Conservation (phyloP, 2,888 invertebrate genomes). For the Mesorhabditis sp. region DNA sequence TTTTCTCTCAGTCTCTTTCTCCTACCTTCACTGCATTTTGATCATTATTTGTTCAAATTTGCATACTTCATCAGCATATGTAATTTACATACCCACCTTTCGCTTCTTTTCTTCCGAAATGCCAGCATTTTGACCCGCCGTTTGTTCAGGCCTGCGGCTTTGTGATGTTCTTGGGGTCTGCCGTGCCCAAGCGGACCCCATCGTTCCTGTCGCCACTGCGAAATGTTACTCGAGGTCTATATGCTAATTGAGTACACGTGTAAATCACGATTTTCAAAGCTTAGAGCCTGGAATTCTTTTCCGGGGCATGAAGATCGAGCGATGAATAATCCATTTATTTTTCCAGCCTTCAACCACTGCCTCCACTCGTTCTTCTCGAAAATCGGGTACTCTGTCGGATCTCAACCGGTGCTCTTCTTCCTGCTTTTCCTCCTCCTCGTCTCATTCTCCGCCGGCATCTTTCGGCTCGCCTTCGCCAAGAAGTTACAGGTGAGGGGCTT, state of each 20-base stretch:
- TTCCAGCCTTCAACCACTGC: slow-evolving; percentile 11
- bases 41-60: too few relatives aligned
- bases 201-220: neutral
- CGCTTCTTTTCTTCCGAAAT: neutral
- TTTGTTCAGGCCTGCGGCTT: neutral
- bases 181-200: neutral
- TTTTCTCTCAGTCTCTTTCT: too few relatives aligned
- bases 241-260: too few relatives aligned
- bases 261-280: too few relatives aligned
- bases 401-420: slow-evolving; percentile 11
- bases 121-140: neutral
- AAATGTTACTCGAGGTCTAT: neutral
- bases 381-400: slow-evolving; percentile 11
- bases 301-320: too few relatives aligned
- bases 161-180: slow-evolving; percentile 5
- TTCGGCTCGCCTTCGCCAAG: slow-evolving; percentile 12
- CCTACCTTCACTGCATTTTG: too few relatives aligned
- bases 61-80: too few relatives aligned
- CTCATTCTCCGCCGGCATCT: slow-evolving; percentile 12
- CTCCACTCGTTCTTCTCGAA: slow-evolving; percentile 10
- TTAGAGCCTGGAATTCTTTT: too few relatives aligned
- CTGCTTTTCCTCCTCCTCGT: slow-evolving; percentile 14
- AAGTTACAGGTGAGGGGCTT: slow-evolving; percentile 8
- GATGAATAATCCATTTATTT: too few relatives aligned
- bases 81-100: too few relatives aligned